Conservation (phyloP, 2,113 vertebrate species). For the Turdus rufiventris region DNA sequence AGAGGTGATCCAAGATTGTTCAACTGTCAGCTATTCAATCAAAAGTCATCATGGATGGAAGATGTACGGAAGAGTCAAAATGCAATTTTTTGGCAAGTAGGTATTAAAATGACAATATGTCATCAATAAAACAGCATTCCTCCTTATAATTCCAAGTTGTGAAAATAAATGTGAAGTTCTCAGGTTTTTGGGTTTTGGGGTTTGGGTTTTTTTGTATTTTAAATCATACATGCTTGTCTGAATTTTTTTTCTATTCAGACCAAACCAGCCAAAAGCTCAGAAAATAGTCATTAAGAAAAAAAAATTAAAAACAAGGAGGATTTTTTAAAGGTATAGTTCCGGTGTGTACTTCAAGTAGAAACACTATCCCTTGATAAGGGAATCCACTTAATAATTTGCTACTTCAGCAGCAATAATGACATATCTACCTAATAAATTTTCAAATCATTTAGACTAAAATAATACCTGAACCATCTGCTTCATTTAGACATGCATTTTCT, state of each 20-base stretch:
- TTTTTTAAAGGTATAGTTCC: background rate
- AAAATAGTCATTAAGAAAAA: background rate
- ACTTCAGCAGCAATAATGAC: background rate
- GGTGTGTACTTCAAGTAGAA: background rate
- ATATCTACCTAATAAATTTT: background rate
- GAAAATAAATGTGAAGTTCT: background rate
- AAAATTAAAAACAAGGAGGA: background rate
- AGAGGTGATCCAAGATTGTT: background rate
- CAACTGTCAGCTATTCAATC: background rate
- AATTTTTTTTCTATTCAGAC: background rate
- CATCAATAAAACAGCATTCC: background rate
- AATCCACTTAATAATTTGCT: background rate
- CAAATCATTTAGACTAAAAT: background rate
- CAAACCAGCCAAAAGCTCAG: background rate
- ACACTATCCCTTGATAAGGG: background rate
- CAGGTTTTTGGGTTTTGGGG: background rate
- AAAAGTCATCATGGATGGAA: background rate
- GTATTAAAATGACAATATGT: conserved; percentile 27
- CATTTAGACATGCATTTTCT: background rate
- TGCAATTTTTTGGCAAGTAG: background rate
- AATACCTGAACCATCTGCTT: background rate
- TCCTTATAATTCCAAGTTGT: background rate
- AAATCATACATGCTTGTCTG: background rate
- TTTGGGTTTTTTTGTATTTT: background rate
- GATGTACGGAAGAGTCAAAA: background rate